Base-by-base conservation (phyloP, 2,888 invertebrate genomes). In the Candidula unifasciata region DNA sequence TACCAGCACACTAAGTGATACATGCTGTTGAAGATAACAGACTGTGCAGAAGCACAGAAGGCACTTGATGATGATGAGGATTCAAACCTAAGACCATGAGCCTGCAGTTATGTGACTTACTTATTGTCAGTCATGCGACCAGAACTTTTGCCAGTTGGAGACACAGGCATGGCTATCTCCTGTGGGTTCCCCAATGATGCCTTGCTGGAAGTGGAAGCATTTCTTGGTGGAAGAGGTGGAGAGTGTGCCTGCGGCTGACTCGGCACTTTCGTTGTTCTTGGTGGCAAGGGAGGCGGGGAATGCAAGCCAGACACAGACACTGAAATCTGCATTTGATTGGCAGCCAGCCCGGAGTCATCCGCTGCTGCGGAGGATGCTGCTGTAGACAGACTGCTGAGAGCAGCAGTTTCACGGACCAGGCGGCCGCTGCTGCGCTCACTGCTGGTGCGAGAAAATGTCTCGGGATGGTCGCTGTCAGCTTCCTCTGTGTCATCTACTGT, bases 171-270 rank as follows among this genome's bases (percentile, higher is more conserved):
- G 3, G 90, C 89, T 35, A 87, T 86, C 37, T 90, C 90, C 69
- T 90, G 87, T 18, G 60, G 64, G 24, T 81, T 81, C 3, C 85
- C 79, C 24, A 85, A 69, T 2, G 80, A 80, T 52, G 89, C 87
- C 21, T 89, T 78, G 64, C 88, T 88, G 27, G 86, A 84, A 0
- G 89, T 88, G 35, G 89, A 84, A 33, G 89, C 83, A 79, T 90
- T 91, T 33, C 91, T 82, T n/a, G 90, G 90, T 27, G 91, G 91
- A 27, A 91, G 87, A 8, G 90, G 90, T 21, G 91, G 91, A 1
- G 88, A 87, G 80, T 85, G 87, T 80, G 88, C 89, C 78, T 87
- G 87, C 84, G 87, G 76, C 85, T 86, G 87, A 5, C 81, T 84
- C 52, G 87, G 66, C 6, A 80, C 66, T 35, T 85, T 88, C 80